Evolutionary conservation across 2,113 vertebrate species (phyloP).

Genomic region (Podarcis raffonei): DNA sequence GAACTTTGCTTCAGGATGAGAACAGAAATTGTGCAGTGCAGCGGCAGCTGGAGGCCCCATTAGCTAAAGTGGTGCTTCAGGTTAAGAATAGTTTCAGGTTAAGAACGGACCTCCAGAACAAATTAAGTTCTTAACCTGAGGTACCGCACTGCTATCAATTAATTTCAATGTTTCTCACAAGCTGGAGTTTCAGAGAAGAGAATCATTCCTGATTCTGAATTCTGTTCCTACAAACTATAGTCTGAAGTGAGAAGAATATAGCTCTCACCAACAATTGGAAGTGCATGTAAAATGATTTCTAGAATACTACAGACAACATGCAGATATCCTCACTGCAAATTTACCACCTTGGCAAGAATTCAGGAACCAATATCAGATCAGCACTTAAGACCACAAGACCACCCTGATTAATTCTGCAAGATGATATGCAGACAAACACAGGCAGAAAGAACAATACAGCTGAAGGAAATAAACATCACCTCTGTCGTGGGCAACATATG

Average conservation of each 20-base stretch:
- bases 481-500: neutral
- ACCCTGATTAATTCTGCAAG: neutral
- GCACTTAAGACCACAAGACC: neutral
- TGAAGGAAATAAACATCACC: neutral
- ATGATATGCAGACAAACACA: neutral
- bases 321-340: neutral
- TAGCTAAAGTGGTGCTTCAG: no score
- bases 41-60: no score
- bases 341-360: neutral
- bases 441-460: neutral
- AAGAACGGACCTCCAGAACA: no score
- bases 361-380: neutral
- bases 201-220: neutral
- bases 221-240: neutral
- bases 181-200: neutral
- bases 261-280: neutral
- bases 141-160: neutral
- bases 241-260: neutral
- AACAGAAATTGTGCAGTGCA: no score
- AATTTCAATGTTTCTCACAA: neutral
- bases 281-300: neutral
- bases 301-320: neutral
- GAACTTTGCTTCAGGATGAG: no score
- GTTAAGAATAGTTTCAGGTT: no score
- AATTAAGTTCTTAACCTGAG: no score